Evolutionary conservation across 2,113 vertebrate species (phyloP).

Genomic region (Uria aalge): DNA sequence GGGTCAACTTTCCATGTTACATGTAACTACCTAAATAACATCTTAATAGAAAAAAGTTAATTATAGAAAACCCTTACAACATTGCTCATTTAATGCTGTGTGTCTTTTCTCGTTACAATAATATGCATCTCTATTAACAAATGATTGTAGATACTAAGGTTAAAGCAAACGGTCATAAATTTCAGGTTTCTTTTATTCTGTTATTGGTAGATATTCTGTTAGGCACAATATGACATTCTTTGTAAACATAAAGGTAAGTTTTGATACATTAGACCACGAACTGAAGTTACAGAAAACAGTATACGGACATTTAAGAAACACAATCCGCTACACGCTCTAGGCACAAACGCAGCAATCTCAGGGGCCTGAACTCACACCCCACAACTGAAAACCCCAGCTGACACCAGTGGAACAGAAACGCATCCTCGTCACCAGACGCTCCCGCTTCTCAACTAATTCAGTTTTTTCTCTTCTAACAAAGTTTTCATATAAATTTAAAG

Average conservation of each 20-base stretch:
- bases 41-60: constrained; percentile 31
- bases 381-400: background rate
- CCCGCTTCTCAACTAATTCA: background rate
- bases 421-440: background rate
- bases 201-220: constrained; percentile 29
- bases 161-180: constrained; percentile 14
- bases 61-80: constrained; percentile 24
- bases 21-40: background rate
- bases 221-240: constrained; percentile 54
- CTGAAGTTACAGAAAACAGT: background rate
- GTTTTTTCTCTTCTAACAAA: background rate
- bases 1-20: background rate
- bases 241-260: constrained; percentile 43
- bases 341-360: background rate
- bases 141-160: constrained; percentile 13
- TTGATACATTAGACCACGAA: background rate
- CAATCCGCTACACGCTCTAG: background rate
- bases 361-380: background rate
- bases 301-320: background rate
- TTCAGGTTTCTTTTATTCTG: constrained; percentile 18
- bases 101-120: background rate
- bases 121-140: background rate
- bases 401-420: background rate
- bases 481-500: background rate
- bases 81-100: background rate